These are phyloP conservation scores for Cosmopolites sordidus DNA, from an alignment of 2,888 invertebrate genomes.

Conservation along the genomic window DNA sequence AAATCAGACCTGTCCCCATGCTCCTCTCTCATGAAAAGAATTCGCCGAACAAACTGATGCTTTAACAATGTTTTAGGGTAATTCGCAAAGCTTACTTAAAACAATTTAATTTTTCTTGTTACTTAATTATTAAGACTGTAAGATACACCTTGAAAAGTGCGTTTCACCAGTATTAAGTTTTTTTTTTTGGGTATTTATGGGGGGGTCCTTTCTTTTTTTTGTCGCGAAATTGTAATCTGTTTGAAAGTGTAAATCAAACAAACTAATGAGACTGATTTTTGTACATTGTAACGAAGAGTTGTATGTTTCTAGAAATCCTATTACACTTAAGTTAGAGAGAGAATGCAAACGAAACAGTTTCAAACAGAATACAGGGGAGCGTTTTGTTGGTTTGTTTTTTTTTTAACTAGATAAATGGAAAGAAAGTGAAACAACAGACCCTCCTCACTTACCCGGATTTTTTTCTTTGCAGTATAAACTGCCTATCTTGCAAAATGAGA, in stretches of 20 bases:
- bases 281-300: not conserved
- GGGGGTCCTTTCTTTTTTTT: not conserved
- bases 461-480: no score
- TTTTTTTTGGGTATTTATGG: not conserved
- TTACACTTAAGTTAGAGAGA: slow-evolving; percentile 1
- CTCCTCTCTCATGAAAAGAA: not conserved
- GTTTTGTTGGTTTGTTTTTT: no score
- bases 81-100: slow-evolving; percentile 1
- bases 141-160: not conserved
- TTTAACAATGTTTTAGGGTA: not conserved
- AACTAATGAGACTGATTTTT: slow-evolving; percentile 1
- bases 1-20: not conserved
- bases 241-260: not conserved
- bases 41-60: not conserved
- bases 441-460: no score
- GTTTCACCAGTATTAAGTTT: not conserved
- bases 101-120: not conserved
- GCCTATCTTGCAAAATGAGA: no score
- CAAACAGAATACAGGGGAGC: not conserved
- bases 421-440: no score
- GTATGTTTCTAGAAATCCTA: not conserved
- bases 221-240: not conserved
- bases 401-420: no score
- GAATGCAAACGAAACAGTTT: not conserved
- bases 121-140: not conserved